Evolutionary conservation across 2,888 invertebrate genomes (phyloP).

Genomic region (Eumacrocentrus americanus): DNA sequence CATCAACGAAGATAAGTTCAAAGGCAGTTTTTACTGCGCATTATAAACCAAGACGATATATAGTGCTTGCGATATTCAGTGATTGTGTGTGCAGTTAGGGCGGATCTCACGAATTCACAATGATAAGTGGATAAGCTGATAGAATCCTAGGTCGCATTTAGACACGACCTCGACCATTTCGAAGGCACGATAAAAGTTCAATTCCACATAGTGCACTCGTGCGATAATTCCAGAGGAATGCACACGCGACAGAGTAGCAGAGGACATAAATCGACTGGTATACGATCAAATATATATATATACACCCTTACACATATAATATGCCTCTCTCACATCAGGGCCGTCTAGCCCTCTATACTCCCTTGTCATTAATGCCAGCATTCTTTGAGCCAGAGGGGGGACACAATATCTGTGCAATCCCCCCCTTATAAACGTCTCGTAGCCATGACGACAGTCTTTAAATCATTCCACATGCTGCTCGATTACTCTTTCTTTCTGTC

Average conservation of each 20-base stretch:
- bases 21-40: too few species aligned
- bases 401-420: conserved; percentile 9
- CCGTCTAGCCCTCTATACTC: conserved; percentile 3
- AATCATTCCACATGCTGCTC: conserved; percentile 26
- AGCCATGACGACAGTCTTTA: conserved; percentile 23
- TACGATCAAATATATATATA: not conserved
- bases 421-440: conserved; percentile 17
- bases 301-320: not conserved
- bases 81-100: too few species aligned
- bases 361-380: conserved; percentile 9
- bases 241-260: not conserved
- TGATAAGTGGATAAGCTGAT: too few species aligned
- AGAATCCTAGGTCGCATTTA: too few species aligned
- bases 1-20: too few species aligned
- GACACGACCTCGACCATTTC: not conserved
- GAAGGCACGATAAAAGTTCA: conserved; percentile 10
- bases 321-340: conserved; percentile 3
- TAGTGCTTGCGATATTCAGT: too few species aligned
- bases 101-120: too few species aligned
- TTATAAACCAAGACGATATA: too few species aligned
- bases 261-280: not conserved
- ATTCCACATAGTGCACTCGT: conserved; percentile 2
- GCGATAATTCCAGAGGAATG: conserved; percentile 6
- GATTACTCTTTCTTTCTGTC: conserved; percentile 17
- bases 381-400: not conserved